Evolutionary conservation across 2,888 invertebrate species (phyloP).

Genomic region (Megalurothrips usitatus): DNA sequence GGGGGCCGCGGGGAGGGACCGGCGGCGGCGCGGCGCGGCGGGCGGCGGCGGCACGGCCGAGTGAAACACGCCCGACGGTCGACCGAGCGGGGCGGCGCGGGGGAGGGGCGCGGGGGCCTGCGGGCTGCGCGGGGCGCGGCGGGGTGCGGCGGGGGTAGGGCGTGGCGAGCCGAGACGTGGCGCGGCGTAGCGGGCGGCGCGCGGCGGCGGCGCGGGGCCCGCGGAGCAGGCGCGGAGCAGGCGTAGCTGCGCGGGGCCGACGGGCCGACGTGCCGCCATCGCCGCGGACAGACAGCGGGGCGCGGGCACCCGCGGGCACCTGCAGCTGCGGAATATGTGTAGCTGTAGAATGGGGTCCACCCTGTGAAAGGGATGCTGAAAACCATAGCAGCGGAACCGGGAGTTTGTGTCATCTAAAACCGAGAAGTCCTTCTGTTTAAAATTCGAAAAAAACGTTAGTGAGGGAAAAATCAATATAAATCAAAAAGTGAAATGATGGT

Average conservation of each 20-base stretch:
- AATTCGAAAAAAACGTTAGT: too few species aligned
- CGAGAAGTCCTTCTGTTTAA: too few species aligned
- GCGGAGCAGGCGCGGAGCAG: slow-evolving; percentile 1
- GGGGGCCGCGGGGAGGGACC: background rate
- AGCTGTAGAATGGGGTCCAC: too few species aligned
- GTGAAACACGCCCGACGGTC: slow-evolving; percentile 23
- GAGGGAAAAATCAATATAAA: too few species aligned
- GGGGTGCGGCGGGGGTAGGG: background rate
- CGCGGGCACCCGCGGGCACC: too few species aligned
- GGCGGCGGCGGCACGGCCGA: slow-evolving; percentile 13
- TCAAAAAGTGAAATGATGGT: too few species aligned
- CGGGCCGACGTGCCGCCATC: background rate
- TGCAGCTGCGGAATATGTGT: too few species aligned
- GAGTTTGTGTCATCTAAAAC: too few species aligned
- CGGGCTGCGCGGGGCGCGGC: background rate
- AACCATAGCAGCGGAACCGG: too few species aligned
- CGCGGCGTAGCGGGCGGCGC: background rate
- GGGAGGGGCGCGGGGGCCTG: background rate
- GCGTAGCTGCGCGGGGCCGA: background rate
- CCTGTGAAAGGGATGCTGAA: too few species aligned
- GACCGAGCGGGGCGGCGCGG: slow-evolving; percentile 14
- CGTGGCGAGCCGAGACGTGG: slow-evolving; percentile 4
- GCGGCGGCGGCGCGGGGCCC: slow-evolving; percentile 11
- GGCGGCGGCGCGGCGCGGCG: background rate
- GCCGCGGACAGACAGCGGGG: too few species aligned